phyloP scores from a whole-genome alignment of 2,113 vertebrate species.

The Podarcis raffonei region DNA sequence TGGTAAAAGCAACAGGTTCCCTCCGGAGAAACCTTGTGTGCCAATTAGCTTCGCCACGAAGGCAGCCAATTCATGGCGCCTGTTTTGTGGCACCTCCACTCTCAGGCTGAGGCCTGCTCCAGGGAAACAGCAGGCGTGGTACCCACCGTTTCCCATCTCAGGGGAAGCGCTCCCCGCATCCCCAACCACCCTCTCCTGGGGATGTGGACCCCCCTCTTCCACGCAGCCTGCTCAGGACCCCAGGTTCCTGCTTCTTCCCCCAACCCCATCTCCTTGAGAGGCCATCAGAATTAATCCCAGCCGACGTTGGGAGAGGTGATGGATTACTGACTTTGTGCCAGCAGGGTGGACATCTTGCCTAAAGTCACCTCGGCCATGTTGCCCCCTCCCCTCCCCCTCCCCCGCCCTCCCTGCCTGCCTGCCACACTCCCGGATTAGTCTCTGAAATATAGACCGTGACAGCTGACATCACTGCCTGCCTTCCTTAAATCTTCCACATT shows the following conservation, averaged over 20 bases:
- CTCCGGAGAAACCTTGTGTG: fast-evolving
- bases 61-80: background rate
- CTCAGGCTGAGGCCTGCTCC: background rate
- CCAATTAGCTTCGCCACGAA: background rate
- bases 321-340: slow-evolving; percentile 53
- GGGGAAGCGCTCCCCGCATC: too few relatives aligned
- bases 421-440: slow-evolving; percentile 44
- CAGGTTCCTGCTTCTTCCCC: background rate
- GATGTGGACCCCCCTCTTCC: too few relatives aligned
- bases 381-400: slow-evolving; percentile 18
- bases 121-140: too few relatives aligned
- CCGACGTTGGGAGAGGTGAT: slow-evolving; percentile 18
- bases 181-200: background rate
- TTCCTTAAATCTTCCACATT: slow-evolving; percentile 50
- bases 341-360: slow-evolving; percentile 38
- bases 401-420: background rate
- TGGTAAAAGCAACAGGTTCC: background rate
- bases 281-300: slow-evolving; percentile 54
- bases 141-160: too few relatives aligned
- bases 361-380: slow-evolving; percentile 54
- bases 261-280: background rate
- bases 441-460: slow-evolving; percentile 55
- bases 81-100: background rate
- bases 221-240: background rate
- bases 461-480: slow-evolving; percentile 49